Conservation (phyloP, 2,888 invertebrate genomes). For the Melangyna quadrimaculata region DNA sequence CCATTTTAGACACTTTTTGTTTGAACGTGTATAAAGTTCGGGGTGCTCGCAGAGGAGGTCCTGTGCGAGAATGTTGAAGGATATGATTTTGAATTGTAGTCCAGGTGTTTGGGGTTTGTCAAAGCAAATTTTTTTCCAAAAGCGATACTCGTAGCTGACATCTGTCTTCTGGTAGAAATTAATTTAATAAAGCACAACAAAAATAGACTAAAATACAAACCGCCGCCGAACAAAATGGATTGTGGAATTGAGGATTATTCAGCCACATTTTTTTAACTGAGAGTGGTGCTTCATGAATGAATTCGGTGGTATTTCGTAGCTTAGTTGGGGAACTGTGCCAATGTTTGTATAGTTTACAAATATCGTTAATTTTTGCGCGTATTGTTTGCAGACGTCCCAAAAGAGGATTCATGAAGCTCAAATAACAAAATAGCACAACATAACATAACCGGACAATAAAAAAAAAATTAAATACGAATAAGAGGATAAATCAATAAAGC, state of each 20-base stretch:
- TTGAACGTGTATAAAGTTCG: conserved; percentile 86
- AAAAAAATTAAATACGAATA: not conserved
- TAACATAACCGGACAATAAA: not conserved
- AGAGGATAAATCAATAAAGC: no score
- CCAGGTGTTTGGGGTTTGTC: not conserved
- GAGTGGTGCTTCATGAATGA: not conserved
- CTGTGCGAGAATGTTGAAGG: conserved; percentile 95
- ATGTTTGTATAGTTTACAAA: not conserved
- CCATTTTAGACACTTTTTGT: conserved; percentile 85
- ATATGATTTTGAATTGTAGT: conserved; percentile 85
- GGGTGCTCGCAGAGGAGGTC: conserved; percentile 88
- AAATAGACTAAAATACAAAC: not conserved
- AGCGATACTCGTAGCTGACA: not conserved
- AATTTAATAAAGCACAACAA: not conserved
- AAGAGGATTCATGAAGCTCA: conserved; percentile 18
- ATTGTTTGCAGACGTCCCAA: not conserved
- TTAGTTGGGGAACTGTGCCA: not conserved
- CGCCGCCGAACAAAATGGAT: not conserved
- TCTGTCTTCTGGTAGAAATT: not conserved
- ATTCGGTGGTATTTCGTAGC: not conserved
- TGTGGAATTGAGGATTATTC: not conserved
- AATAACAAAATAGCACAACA: not conserved
- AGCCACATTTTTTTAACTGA: not conserved
- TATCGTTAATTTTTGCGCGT: not conserved
- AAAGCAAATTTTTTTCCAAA: conserved; percentile 1